phyloP scores from a whole-genome alignment of 2,113 vertebrate species.

The Alligator sinensis region DNA sequence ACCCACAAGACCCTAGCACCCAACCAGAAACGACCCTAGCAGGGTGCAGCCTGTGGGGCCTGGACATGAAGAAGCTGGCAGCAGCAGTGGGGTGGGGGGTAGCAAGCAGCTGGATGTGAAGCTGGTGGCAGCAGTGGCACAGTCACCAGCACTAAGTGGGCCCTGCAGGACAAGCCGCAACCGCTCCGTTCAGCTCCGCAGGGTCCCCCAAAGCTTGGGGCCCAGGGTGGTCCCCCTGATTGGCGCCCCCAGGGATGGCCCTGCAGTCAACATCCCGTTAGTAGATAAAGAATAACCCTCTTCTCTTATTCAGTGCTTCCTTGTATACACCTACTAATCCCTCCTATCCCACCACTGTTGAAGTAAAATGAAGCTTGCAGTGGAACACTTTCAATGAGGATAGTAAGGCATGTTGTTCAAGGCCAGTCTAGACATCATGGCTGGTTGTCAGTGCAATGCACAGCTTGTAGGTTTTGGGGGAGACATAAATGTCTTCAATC shows the following conservation, averaged over 20 bases:
- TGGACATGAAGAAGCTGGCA: no score
- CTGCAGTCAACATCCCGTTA: not conserved
- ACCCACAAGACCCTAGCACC: not conserved
- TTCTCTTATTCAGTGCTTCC: not conserved
- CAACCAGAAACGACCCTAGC: not conserved
- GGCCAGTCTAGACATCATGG: not conserved
- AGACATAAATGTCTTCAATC: not conserved
- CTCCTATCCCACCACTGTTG: not conserved
- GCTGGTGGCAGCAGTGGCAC: no score
- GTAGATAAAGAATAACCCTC: not conserved
- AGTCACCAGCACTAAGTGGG: no score
- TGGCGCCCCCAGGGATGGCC: not conserved
- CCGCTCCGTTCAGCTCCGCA: no score
- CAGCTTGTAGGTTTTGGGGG: not conserved
- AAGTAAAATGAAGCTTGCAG: not conserved
- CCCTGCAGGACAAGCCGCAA: no score
- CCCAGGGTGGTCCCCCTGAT: no score
- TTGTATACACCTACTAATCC: not conserved
- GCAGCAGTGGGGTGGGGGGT: no score
- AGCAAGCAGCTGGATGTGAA: no score
- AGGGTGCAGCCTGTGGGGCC: no score
- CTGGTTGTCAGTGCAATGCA: not conserved
- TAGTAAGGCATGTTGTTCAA: fast-evolving
- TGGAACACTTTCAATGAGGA: not conserved
- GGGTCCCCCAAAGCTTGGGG: no score